Conservation (phyloP, 2,797 vertebrate genomes). For the Prionace glauca region DNA sequence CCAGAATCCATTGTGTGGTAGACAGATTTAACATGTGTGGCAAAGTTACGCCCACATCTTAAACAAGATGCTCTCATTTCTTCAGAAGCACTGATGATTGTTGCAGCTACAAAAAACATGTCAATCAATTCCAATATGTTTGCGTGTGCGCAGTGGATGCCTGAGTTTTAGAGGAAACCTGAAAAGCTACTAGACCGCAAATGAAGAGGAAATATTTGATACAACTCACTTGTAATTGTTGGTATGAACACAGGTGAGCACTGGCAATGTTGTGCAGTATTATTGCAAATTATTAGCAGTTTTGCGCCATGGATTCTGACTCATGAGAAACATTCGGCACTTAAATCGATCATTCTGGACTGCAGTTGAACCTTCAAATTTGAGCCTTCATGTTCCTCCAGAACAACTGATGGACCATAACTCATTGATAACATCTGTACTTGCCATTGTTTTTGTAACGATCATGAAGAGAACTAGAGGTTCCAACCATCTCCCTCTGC, state of each 20-base stretch:
- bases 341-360: background rate
- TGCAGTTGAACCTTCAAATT: background rate
- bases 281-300: background rate
- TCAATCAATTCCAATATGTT: background rate
- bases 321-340: background rate
- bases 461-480: background rate
- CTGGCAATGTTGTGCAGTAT: background rate
- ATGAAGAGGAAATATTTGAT: background rate
- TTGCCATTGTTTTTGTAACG: background rate
- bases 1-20: constrained; percentile 10
- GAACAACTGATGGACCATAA: background rate
- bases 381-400: background rate
- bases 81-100: background rate
- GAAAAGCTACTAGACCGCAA: background rate
- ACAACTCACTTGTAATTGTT: background rate
- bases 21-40: background rate
- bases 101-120: background rate
- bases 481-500: background rate
- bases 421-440: background rate
- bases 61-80: background rate
- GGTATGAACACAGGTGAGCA: background rate
- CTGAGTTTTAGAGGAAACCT: background rate
- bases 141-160: background rate
- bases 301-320: background rate
- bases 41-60: background rate